phyloP scores from a whole-genome alignment of 2,888 invertebrate genomes.

The Tolmerus cingulatus region DNA sequence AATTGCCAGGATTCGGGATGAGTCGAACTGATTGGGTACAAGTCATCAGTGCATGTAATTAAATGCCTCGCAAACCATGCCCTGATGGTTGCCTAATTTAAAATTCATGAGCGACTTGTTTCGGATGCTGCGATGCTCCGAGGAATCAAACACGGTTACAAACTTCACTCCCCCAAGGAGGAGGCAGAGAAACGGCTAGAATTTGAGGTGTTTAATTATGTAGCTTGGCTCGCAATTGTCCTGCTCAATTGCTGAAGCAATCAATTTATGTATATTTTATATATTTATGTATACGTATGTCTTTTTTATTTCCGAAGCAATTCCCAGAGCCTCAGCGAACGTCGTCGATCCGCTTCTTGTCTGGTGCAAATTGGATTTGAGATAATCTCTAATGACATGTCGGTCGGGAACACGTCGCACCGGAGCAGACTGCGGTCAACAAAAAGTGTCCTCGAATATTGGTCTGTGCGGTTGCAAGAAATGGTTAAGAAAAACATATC shows the following conservation, averaged over 20 bases:
- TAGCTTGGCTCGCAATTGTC: not conserved
- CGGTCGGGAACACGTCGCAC: not conserved
- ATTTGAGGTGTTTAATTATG: not conserved
- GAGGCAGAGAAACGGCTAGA: not conserved
- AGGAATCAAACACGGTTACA: not conserved
- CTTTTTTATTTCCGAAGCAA: not conserved
- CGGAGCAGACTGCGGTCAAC: not conserved
- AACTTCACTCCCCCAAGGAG: not conserved
- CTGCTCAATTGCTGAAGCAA: not conserved
- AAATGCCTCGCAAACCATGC: not conserved
- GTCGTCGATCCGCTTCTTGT: not conserved
- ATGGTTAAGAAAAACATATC: conserved; percentile 21
- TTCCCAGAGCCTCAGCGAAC: not conserved
- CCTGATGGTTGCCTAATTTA: not conserved
- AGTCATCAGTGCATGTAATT: not conserved
- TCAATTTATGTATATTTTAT: not conserved
- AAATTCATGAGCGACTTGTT: not conserved
- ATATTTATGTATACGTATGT: not conserved
- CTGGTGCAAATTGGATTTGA: conserved; percentile 36
- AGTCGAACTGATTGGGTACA: not conserved
- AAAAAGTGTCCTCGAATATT: conserved; percentile 33
- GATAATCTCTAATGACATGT: conserved; percentile 40
- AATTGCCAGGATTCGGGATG: not conserved
- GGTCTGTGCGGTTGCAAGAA: conserved; percentile 21
- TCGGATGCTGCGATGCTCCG: not conserved